Evolutionary conservation across 1,140 invertebrate species (phyloP).

Genomic region (Drosophila tani): DNA sequence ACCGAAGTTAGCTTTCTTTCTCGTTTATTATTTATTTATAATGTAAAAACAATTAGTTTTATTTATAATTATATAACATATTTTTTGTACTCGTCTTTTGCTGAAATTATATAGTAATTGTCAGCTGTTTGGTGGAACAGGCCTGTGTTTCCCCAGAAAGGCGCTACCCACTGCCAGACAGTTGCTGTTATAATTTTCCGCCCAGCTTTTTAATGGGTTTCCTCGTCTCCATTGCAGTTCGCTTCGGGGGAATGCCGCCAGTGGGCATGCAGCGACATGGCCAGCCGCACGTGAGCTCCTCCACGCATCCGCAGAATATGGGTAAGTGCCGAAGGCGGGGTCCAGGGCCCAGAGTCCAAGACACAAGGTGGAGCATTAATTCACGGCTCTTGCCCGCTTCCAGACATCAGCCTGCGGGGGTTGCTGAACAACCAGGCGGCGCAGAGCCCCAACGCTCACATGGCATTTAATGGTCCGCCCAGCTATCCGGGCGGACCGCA

Average conservation of each 20-base stretch:
- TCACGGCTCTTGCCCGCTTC: constrained; percentile 9
- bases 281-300: constrained; percentile 84
- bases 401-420: constrained; percentile 83
- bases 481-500: constrained; percentile 82
- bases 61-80: not conserved
- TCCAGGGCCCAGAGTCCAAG: too few relatives aligned
- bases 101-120: constrained; percentile 10
- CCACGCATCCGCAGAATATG: constrained; percentile 85
- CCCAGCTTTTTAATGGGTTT: constrained; percentile 25
- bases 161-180: constrained; percentile 5
- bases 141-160: constrained; percentile 9
- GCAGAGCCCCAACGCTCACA: constrained; percentile 80
- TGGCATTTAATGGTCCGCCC: constrained; percentile 80
- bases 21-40: not conserved
- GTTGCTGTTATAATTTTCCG: constrained; percentile 5
- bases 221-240: constrained; percentile 58
- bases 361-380: constrained; percentile 5
- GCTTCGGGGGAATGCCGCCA: constrained; percentile 80
- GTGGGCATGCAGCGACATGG: constrained; percentile 82
- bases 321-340: constrained; percentile 58
- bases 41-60: not conserved
- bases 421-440: constrained; percentile 84
- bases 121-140: constrained; percentile 7
- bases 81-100: not conserved
- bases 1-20: too few relatives aligned